phyloP scores from a whole-genome alignment of 1,140 invertebrate genomes.

The Aleiodes sp. region DNA sequence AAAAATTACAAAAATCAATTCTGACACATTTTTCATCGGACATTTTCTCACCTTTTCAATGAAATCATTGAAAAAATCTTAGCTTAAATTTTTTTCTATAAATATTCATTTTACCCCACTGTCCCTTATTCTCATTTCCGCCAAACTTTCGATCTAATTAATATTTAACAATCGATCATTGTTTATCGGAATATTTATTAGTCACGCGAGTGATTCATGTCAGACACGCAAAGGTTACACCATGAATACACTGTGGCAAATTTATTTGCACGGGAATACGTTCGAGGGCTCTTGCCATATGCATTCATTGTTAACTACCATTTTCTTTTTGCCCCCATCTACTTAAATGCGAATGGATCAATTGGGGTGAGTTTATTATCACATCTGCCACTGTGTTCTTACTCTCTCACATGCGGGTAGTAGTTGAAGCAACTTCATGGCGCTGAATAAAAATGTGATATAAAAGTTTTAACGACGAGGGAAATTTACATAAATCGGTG shows the following conservation, averaged over 20 bases:
- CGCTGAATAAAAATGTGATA: background rate
- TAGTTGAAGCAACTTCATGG: background rate
- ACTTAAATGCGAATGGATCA: background rate
- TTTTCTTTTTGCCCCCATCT: background rate
- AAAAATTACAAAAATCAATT: too few relatives aligned
- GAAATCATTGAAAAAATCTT: too few relatives aligned
- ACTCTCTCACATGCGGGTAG: background rate
- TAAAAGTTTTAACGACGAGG: too few relatives aligned
- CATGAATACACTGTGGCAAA: background rate
- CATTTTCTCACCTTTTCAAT: too few relatives aligned
- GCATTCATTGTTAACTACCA: background rate
- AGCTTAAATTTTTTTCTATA: too few relatives aligned
- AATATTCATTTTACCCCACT: too few relatives aligned
- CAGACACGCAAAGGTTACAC: slow-evolving; percentile 8
- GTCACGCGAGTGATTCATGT: slow-evolving; percentile 11
- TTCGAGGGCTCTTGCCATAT: background rate
- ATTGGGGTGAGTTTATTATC: background rate
- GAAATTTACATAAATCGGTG: too few relatives aligned
- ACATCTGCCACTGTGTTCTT: background rate
- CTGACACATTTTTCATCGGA: too few relatives aligned
- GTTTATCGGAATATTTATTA: background rate
- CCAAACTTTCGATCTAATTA: background rate
- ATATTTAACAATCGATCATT: background rate
- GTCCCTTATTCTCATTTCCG: background rate
- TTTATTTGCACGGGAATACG: background rate